Evolutionary conservation across 2,113 vertebrate genomes (phyloP), one percentile per base, ranked within the genome.

Genomic region (Probosciger aterrimus): DNA sequence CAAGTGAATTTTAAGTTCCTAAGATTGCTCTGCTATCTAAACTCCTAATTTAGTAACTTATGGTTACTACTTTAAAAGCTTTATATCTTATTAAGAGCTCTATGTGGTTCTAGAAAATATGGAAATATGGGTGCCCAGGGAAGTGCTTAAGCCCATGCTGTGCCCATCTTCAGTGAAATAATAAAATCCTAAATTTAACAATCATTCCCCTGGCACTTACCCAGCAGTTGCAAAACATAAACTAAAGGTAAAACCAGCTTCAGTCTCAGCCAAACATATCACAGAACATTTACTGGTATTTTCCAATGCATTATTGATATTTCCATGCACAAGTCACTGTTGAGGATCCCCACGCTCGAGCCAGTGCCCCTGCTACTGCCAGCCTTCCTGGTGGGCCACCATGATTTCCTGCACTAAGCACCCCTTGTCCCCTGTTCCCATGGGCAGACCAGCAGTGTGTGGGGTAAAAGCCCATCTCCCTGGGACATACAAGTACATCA

Each of bases 361-460:
- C 18, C 55, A 14, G 33, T 1, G 6, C 27, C 31, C 14, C 50
- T 2, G 0, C 24, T 16, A 10, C 60, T 67, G 31, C 5, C 64
- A 33, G 11, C 76, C 60, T 27, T 44, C 39, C n/a, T 37, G 53
- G 13, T 23, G 37, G 19, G 20, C 28, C 14, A 10, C 39, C 14
- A 0, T 2, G 14, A 41, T 6, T 5, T 0, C 37, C 65, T 33
- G 8, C 22, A 6, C 18, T 25, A 7, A 7, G 43, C 10, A 3
- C 4, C 41, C 37, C 17, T 10, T 4, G 15, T 23, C 27, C 23
- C 37, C 13, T 19, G 47, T 14, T 20, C 33, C 52, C 31, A 13
- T 1, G 18, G 65, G 31, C 43, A 16, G 43, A 11, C 6, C 53
- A 50, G 27, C 47, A 22, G 47, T 0, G 11, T 1, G 30, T 12